Conservation (phyloP, 2,888 invertebrate genomes). For the Mechanitis messenoides region DNA sequence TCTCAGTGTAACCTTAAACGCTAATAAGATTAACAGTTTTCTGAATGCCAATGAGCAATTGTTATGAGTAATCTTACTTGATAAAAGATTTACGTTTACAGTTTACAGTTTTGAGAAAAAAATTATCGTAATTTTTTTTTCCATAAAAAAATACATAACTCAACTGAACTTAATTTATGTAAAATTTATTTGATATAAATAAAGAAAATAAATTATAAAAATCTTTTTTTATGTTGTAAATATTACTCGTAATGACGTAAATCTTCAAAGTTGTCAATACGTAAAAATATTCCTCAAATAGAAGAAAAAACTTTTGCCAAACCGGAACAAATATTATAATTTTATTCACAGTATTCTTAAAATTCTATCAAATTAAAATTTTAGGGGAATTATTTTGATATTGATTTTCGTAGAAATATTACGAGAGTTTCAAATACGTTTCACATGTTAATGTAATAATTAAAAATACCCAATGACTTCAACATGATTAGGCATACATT, state of each 20-base stretch:
- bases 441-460: conserved; percentile 24
- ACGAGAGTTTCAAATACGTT: conserved; percentile 18
- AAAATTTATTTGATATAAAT: too few species aligned
- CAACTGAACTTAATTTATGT: too few species aligned
- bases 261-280: neutral
- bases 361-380: neutral
- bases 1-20: conserved; percentile 33
- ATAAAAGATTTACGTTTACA: conserved; percentile 16
- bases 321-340: neutral
- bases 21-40: conserved; percentile 57
- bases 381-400: neutral
- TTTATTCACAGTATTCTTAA: neutral
- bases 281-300: neutral
- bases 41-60: conserved; percentile 40
- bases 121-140: too few species aligned
- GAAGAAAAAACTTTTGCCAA: neutral
- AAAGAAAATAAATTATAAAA: too few species aligned
- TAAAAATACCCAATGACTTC: conserved; percentile 33
- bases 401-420: conserved; percentile 1
- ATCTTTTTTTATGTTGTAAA: neutral
- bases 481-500: conserved; percentile 36
- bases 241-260: neutral
- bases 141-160: too few species aligned
- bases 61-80: conserved; percentile 39
- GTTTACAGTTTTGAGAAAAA: neutral